Percentiles rank a stretch among this genome's conserved stretches.
phyloP scores from a whole-genome alignment of 2,888 invertebrate species.

The Nomada flava region DNA sequence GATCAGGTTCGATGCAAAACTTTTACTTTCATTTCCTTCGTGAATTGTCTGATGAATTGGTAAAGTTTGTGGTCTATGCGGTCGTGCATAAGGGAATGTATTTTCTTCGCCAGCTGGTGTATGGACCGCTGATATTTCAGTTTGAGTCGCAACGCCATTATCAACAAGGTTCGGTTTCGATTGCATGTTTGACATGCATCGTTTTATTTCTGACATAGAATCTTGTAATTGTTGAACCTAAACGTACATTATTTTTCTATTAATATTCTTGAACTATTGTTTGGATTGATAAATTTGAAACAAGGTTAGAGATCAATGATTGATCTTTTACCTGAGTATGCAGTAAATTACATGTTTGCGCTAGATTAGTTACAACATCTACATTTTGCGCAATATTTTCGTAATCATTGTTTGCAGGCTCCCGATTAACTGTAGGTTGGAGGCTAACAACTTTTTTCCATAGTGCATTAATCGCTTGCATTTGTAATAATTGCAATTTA shows the following conservation, averaged over 20 bases:
- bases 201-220: conserved; percentile 91
- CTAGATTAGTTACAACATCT: conserved; percentile 89
- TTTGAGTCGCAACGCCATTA: conserved; percentile 89
- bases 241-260: conserved; percentile 3
- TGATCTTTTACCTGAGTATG: conserved; percentile 88
- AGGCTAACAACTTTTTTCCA: conserved; percentile 94
- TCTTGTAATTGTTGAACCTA: conserved; percentile 92
- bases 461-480: conserved; percentile 95
- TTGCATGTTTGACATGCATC: conserved; percentile 86
- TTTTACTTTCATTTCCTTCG: conserved; percentile 79
- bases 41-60: conserved; percentile 81
- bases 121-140: conserved; percentile 91
- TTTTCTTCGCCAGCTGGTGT: conserved; percentile 86
- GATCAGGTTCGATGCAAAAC: conserved; percentile 74
- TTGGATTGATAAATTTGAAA: not conserved
- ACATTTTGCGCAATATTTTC: conserved; percentile 84
- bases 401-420: conserved; percentile 70
- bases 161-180: conserved; percentile 76
- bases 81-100: conserved; percentile 84
- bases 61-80: conserved; percentile 79
- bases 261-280: not conserved
- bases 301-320: conserved; percentile 5
- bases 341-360: conserved; percentile 90
- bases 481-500: conserved; percentile 93
- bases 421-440: conserved; percentile 84